Evolutionary conservation across 2,797 vertebrate species (phyloP), one percentile per base, ranked within the genome.

Genomic region (Macrochelys suwanniensis): DNA sequence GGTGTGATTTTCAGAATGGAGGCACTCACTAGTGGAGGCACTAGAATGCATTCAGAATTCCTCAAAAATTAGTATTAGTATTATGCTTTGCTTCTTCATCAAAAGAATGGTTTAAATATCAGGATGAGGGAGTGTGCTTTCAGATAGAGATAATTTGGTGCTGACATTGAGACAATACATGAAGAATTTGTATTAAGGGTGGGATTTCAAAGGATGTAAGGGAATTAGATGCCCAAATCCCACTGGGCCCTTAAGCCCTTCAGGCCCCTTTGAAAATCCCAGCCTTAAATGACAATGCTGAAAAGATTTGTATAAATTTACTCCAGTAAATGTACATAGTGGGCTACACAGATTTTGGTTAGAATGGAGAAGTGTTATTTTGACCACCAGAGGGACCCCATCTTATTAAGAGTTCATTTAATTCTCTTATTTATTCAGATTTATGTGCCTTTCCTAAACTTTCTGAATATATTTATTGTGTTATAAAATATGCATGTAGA

Each of bases 211-310:
- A 82, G 74, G 53, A 50, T 81, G 92, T 80, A 45, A 31, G 95
- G 50, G 88, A 95, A 94, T 88, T 78, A 94, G 79, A 87, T 84
- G 83, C 89, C 89, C 87, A 89, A 97, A 94, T 86, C 81, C 94
- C 84, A 87, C 78, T 61, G 21, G 65, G 17, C 65, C 65, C 85
- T 13, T 57, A 91, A 86, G 65, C 28, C 42, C 42, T 88, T 96
- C 90, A 94, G 92, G 92, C 87, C 85, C 54, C n/a, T 71, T 37
- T 68, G n/a, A 85, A 97, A 92, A 65, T 7, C 80, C 56, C 1
- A 8, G 81, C 82, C 94, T 95, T 92, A 91, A 85, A 37, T 83
- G 54, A 33, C 77, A 84, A 89, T 51, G 56, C 91, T 92, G 87
- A 83, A 95, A 54, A 96, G 85, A 95, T 94, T 79, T 83, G 89